Base-by-base conservation (phyloP, 2,888 invertebrate species). In the Neoaliturus tenellus region DNA sequence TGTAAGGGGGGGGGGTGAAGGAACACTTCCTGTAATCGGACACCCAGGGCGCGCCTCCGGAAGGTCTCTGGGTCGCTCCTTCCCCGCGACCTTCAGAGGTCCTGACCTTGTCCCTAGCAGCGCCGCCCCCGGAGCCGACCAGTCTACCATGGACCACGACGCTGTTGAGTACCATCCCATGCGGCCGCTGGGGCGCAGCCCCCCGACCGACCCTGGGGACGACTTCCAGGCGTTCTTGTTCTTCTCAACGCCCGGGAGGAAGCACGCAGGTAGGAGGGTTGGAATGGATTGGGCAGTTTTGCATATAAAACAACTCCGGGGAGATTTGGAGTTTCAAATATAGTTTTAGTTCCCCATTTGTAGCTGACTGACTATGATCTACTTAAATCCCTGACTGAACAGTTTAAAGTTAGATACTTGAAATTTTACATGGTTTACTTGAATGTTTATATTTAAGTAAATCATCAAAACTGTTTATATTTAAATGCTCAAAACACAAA, bases 91-190 rank as follows among this genome's bases (percentile, higher is more conserved):
- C 39, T 39, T 39, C 12, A 12, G 39, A 39, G 39, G 6, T 12
- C 12, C 39, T 44, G 17, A 20, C 51, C 51, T 51, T 51, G 51
- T 23, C 35, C 28, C 67, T 67, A 4, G 67, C 14, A 20, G 14
- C n/a, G 20, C 41, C 14, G n/a, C 41, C 35, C 71, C 25, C 14
- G 44, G 10, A 23, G 5, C 75, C 20, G 25, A 20, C 78, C n/a
- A 78, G 78, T 78, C 55, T 78, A 33, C 78, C 55, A 78, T 78
- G 78, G 78, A 78, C 78, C 78, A 23, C 28, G 78, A 75, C 44
- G 3, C 39, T 20, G 71, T 71, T 20, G 35, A 39, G 44, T 75
- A 48, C 75, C 28, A 75, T n/a, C 75, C 75, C 12, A 41, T 75
- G 75, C 5, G 17, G 20, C 3, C 20, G 10, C 5, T 44, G 75